phyloP scores from a whole-genome alignment of 2,888 invertebrate genomes.

The Sinohyriopsis cumingii region DNA sequence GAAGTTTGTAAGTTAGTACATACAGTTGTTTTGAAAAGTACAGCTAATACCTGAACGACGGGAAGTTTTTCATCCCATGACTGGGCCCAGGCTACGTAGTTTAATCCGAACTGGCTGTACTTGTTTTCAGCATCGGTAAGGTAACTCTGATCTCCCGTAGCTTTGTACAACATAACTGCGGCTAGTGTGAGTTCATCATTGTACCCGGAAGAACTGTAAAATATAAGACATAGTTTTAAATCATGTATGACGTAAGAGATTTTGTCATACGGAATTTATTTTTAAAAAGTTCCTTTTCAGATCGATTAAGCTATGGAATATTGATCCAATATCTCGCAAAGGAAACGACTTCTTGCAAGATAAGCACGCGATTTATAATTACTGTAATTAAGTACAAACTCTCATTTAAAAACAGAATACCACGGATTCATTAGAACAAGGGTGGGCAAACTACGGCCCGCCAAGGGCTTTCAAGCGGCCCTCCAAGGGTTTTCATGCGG shows the following conservation, averaged over 20 bases:
- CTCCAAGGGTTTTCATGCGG: too few species aligned
- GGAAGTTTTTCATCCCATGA: constrained; percentile 30
- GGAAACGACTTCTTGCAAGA: too few species aligned
- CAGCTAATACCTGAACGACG: constrained; percentile 17
- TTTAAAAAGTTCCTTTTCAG: background rate
- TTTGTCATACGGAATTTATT: background rate
- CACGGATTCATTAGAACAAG: too few species aligned
- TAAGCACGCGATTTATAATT: too few species aligned
- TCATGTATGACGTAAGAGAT: background rate
- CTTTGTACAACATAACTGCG: constrained; percentile 52
- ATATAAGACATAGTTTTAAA: background rate
- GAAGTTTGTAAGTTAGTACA: too few species aligned
- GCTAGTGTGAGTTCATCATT: constrained; percentile 52
- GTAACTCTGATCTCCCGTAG: constrained; percentile 48
- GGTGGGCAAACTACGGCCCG: too few species aligned
- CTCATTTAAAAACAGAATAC: too few species aligned
- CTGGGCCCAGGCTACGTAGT: constrained; percentile 9
- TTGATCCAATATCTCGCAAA: too few species aligned
- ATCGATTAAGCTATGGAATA: too few species aligned
- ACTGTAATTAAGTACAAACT: too few species aligned
- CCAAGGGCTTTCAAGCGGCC: too few species aligned
- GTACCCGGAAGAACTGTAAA: constrained; percentile 34
- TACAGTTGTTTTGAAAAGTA: too few species aligned
- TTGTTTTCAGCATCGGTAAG: constrained; percentile 32
- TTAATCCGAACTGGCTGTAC: constrained; percentile 4